These are phyloP conservation scores for Anthopleura sola DNA, from an alignment of 64 coral and sea anemone species.

Conservation along the genomic window DNA sequence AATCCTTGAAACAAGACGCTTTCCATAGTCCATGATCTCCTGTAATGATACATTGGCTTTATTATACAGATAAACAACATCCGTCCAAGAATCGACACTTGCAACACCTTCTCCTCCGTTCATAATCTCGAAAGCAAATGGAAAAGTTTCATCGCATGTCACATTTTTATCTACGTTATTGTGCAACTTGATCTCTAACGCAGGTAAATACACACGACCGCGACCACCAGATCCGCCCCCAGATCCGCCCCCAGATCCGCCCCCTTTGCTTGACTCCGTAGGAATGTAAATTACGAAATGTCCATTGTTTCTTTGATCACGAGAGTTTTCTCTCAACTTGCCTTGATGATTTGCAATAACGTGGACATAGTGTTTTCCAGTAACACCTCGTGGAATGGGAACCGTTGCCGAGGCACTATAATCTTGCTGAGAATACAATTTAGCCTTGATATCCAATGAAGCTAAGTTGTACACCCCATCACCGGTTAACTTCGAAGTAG, in stretches of 20 bases:
- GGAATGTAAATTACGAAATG: neutral
- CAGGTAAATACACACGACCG: neutral
- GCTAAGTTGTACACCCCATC: constrained; percentile 25
- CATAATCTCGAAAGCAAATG: constrained; percentile 37
- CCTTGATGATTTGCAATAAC: constrained; percentile 7
- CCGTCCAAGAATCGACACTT: constrained; percentile 53
- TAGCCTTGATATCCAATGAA: constrained; percentile 23
- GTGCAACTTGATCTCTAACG: neutral
- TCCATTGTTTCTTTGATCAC: neutral
- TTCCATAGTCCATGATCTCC: constrained; percentile 41
- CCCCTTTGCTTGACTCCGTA: neutral
- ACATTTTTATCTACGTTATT: neutral
- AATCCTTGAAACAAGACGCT: constrained; percentile 16
- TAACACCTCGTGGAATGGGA: constrained; percentile 31
- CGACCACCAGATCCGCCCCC: no score
- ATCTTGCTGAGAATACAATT: constrained; percentile 48
- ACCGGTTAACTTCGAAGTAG: constrained; percentile 13
- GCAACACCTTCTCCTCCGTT: constrained; percentile 48
- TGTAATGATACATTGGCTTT: constrained; percentile 11
- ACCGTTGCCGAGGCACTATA: constrained; percentile 50
- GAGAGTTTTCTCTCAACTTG: neutral
- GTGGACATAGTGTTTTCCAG: constrained; percentile 54
- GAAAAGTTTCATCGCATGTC: constrained; percentile 37
- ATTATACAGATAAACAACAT: constrained; percentile 60
- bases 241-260: no score